These are phyloP conservation scores for Halocaridina rubra DNA, from an alignment of 2,888 invertebrate species.

Conservation along the genomic window DNA sequence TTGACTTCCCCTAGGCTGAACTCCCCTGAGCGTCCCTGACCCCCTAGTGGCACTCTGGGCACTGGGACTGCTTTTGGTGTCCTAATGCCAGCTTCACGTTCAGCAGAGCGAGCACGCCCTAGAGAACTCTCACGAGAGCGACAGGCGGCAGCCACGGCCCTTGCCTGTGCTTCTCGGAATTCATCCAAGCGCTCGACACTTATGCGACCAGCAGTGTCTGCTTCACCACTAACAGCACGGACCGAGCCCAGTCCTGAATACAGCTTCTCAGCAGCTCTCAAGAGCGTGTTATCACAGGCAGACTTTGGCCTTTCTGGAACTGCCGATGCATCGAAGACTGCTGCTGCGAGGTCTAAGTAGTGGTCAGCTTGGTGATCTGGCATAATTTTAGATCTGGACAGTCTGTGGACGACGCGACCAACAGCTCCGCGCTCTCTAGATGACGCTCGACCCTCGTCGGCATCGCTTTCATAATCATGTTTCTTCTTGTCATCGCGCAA, in stretches of 20 bases:
- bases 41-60: slow-evolving; percentile 43
- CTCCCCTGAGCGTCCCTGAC: slow-evolving; percentile 36
- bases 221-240: slow-evolving; percentile 32
- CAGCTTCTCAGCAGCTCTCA: slow-evolving; percentile 45
- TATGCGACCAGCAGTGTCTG: slow-evolving; percentile 16
- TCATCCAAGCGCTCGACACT: slow-evolving; percentile 51
- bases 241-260: slow-evolving; percentile 46
- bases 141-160: slow-evolving; percentile 38
- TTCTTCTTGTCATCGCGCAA: slow-evolving; percentile 55
- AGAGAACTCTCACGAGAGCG: slow-evolving; percentile 41
- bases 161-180: slow-evolving; percentile 10
- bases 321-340: slow-evolving; percentile 60
- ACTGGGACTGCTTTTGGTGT: slow-evolving; percentile 51
- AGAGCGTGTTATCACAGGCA: slow-evolving; percentile 61
- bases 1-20: slow-evolving; percentile 57
- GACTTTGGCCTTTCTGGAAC: slow-evolving; percentile 62
- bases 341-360: slow-evolving; percentile 56
- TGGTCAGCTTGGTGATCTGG: slow-evolving; percentile 28
- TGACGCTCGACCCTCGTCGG: slow-evolving; percentile 56
- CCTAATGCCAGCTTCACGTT: slow-evolving; percentile 54
- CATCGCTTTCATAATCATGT: slow-evolving; percentile 50
- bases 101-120: slow-evolving; percentile 55
- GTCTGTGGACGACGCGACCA: slow-evolving; percentile 44
- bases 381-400: slow-evolving; percentile 20
- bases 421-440: slow-evolving; percentile 51